Percentiles rank a stretch among this genome's conserved stretches.
Conservation (phyloP, 2,797 vertebrate genomes). For the Dicrostonyx torquatus region DNA sequence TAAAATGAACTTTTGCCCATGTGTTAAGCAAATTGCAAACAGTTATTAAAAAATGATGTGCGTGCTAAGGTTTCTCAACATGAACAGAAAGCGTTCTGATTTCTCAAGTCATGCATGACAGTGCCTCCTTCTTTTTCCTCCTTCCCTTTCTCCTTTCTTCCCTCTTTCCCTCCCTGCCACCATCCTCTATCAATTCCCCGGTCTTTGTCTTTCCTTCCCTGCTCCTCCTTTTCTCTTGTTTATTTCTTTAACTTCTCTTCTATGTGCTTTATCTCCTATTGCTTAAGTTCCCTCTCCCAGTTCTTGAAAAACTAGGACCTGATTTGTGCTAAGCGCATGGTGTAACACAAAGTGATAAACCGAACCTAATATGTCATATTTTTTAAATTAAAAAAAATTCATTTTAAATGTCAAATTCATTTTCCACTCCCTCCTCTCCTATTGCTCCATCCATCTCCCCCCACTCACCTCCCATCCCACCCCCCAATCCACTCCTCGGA, state of each 20-base stretch:
- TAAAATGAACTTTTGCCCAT: background rate
- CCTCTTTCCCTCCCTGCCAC: background rate
- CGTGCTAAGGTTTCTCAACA: background rate
- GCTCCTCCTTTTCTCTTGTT: too few relatives aligned
- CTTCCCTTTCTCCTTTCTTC: background rate
- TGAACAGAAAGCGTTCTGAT: background rate
- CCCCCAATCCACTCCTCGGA: too few relatives aligned
- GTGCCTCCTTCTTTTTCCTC: too few relatives aligned
- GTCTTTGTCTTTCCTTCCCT: too few relatives aligned
- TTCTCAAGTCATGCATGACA: background rate
- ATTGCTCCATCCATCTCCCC: too few relatives aligned
- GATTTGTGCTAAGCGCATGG: background rate
- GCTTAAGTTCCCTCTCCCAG: fast-evolving
- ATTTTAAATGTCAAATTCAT: too few relatives aligned
- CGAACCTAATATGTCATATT: background rate
- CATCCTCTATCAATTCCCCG: fast-evolving
- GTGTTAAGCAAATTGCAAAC: background rate
- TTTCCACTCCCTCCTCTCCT: too few relatives aligned
- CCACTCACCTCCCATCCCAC: fast-evolving
- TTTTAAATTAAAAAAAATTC: too few relatives aligned
- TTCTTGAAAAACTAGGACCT: background rate
- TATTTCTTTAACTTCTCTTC: background rate
- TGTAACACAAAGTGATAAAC: background rate
- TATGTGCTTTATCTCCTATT: background rate
- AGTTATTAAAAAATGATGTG: background rate